phyloP scores from a whole-genome alignment of 2,888 invertebrate species.

The Hydriomena furcata region DNA sequence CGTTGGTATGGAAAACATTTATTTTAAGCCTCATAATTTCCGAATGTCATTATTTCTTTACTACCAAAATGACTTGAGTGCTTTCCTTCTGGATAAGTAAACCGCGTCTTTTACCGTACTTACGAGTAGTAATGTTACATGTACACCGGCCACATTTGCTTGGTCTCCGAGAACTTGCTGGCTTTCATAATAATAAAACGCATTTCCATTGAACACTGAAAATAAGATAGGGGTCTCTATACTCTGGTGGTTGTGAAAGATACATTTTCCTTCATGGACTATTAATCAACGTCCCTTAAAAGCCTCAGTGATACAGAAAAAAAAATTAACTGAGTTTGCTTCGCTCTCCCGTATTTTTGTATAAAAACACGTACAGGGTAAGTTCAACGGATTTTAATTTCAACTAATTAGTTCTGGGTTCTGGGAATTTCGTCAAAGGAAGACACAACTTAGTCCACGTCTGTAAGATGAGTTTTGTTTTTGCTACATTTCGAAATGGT shows the following conservation, averaged over 20 bases:
- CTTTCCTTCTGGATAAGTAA: slow-evolving; percentile 22
- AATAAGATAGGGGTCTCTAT: slow-evolving; percentile 36
- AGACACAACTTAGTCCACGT: not conserved
- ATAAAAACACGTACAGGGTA: slow-evolving; percentile 1
- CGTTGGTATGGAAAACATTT: too few species aligned
- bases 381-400: too few species aligned
- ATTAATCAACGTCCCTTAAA: slow-evolving; percentile 76
- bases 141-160: slow-evolving; percentile 37
- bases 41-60: not conserved
- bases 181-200: slow-evolving; percentile 22
- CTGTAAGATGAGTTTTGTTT: too few species aligned
- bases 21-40: not conserved
- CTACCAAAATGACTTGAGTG: slow-evolving; percentile 12
- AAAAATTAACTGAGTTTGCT: slow-evolving; percentile 48
- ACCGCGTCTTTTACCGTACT: slow-evolving; percentile 30
- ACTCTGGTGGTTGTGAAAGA: slow-evolving; percentile 48
- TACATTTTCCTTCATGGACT: slow-evolving; percentile 62
- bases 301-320: slow-evolving; percentile 69
- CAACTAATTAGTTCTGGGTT: not conserved
- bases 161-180: slow-evolving; percentile 38
- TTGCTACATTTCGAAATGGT: too few species aligned
- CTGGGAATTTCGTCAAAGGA: slow-evolving; percentile 3
- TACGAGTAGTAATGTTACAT: slow-evolving; percentile 24
- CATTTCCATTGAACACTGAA: slow-evolving; percentile 23
- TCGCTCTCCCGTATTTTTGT: slow-evolving; percentile 6